Conservation (phyloP, 2,113 vertebrate species). For the Cryptomyrus ogoouensis region DNA sequence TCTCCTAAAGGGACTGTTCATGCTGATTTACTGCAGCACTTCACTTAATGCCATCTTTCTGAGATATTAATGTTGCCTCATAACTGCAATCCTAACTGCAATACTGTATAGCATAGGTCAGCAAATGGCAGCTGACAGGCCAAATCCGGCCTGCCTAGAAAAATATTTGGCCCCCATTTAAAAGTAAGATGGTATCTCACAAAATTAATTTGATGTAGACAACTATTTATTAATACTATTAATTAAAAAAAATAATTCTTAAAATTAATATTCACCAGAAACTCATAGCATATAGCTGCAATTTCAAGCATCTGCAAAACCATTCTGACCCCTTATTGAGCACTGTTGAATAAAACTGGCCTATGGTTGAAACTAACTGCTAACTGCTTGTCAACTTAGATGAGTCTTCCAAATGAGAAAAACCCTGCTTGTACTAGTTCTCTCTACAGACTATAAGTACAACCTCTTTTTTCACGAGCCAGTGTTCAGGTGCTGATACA, state of each 20-base stretch:
- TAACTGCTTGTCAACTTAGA: neutral
- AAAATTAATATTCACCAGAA: neutral
- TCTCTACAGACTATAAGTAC: neutral
- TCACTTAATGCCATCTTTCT: neutral
- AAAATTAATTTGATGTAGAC: neutral
- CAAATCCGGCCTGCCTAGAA: neutral
- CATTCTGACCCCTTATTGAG: neutral
- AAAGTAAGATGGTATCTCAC: neutral
- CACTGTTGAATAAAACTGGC: neutral
- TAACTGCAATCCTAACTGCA: neutral
- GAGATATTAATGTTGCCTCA: neutral
- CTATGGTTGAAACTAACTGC: neutral
- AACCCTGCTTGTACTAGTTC: neutral
- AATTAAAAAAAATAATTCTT: neutral
- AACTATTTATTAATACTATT: neutral
- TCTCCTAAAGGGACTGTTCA: neutral
- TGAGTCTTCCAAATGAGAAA: neutral
- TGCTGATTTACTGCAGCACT: neutral
- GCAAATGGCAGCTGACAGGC: neutral
- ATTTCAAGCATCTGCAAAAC: neutral
- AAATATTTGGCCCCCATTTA: neutral
- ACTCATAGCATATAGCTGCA: neutral
- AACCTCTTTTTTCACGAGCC: neutral
- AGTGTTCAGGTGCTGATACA: neutral
- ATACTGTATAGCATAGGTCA: neutral